phyloP scores from a whole-genome alignment of 2,113 vertebrate species.

The Colistium nudipinnis region DNA sequence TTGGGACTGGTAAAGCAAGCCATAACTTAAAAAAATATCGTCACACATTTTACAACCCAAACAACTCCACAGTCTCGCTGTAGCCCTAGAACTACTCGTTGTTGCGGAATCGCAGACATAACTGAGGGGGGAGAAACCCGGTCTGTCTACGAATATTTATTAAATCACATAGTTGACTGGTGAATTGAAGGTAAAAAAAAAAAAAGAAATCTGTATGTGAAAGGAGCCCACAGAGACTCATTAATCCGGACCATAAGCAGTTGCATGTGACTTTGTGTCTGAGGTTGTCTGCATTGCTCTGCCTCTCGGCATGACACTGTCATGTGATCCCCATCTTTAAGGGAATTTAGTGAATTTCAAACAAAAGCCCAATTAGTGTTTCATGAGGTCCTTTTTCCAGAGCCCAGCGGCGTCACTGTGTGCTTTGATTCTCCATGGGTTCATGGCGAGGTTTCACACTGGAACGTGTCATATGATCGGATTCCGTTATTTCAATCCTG shows the following conservation, averaged over 20 bases:
- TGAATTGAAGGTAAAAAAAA: conserved; percentile 3
- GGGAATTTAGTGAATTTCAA: conserved; percentile 38
- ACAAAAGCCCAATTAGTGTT: conserved; percentile 15
- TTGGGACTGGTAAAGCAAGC: not conserved
- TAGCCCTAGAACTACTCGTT: not conserved
- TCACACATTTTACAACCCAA: not conserved
- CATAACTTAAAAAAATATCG: not conserved
- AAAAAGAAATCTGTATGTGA: too few species aligned
- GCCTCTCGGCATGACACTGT: conserved; percentile 9
- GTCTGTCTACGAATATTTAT: not conserved
- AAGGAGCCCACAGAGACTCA: conserved; percentile 1
- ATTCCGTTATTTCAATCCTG: conserved; percentile 6
- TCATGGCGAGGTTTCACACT: not conserved
- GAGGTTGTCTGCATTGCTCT: conserved; percentile 26
- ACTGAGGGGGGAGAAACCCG: not conserved
- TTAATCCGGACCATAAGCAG: conserved; percentile 42
- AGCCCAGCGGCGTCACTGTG: not conserved
- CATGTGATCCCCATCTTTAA: conserved; percentile 51
- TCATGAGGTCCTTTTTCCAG: not conserved
- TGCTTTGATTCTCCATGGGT: not conserved
- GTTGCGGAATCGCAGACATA: not conserved
- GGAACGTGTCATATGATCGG: not conserved
- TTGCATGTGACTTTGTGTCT: conserved; percentile 62
- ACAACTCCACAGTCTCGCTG: not conserved
- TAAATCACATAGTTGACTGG: not conserved